Conservation (phyloP, 2,888 invertebrate species). For the Ommatoiulus sabulosus region DNA sequence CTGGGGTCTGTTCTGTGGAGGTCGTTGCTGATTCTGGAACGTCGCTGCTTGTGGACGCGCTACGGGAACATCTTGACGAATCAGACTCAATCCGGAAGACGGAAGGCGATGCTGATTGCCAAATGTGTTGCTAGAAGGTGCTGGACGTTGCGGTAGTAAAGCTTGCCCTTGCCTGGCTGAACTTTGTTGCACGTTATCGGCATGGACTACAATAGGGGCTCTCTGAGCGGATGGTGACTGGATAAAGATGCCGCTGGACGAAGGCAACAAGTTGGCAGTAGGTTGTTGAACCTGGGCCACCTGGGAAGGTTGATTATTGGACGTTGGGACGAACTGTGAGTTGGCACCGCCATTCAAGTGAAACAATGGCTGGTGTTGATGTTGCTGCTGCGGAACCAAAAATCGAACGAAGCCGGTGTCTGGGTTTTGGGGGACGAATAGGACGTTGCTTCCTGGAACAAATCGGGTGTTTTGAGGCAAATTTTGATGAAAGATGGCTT, state of each 20-base stretch:
- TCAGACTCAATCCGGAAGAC: background rate
- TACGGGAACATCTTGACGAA: constrained; percentile 13
- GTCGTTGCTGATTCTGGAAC: background rate
- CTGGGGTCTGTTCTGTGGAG: background rate
- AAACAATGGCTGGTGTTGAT: background rate
- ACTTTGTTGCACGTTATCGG: background rate
- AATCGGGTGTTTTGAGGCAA: background rate
- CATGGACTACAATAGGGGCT: background rate
- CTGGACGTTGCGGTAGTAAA: background rate
- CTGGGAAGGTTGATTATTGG: background rate
- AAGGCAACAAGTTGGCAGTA: background rate
- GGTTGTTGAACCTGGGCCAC: background rate
- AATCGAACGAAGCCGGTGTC: constrained; percentile 13
- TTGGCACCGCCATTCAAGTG: constrained; percentile 42
- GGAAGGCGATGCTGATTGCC: background rate
- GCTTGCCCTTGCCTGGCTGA: background rate
- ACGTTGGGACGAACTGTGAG: background rate
- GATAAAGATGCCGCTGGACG: background rate
- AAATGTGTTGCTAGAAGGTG: background rate
- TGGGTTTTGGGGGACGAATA: constrained; percentile 25
- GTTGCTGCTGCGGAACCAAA: background rate
- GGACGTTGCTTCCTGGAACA: constrained; percentile 21
- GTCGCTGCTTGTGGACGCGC: constrained; percentile 22
- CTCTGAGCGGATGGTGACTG: background rate
- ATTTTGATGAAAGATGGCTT: background rate